Evolutionary conservation across 2,797 vertebrate species (phyloP).

Genomic region (Crocidura indochinensis): DNA sequence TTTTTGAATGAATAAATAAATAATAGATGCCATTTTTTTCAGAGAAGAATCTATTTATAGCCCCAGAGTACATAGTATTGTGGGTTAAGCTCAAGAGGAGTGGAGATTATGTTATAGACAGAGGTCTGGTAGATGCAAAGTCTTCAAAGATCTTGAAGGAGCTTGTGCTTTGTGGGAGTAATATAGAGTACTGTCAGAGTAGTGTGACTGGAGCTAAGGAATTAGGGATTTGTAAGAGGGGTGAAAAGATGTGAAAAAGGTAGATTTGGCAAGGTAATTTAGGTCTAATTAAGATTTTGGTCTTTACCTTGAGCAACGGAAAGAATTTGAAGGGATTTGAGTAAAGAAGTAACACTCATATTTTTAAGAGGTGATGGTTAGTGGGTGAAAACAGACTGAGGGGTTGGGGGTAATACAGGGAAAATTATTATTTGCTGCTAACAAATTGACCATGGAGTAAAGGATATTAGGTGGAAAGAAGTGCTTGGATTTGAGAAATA

Average conservation of each 20-base stretch:
- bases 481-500: background rate
- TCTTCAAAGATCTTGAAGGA: background rate
- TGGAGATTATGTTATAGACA: background rate
- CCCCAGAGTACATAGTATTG: background rate
- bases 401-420: background rate
- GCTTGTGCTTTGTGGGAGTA: background rate
- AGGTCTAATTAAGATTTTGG: background rate
- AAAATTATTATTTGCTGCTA: constrained; percentile 22
- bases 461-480: background rate
- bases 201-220: background rate
- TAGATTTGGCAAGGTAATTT: background rate
- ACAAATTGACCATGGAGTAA: background rate
- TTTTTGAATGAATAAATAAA: constrained; percentile 33
- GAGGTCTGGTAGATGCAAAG: background rate
- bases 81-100: background rate
- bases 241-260: background rate
- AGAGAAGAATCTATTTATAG: background rate
- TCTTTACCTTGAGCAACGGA: constrained; percentile 6
- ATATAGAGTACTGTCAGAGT: background rate
- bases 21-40: background rate
- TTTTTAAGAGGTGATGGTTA: background rate
- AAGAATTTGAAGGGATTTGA: constrained; percentile 29
- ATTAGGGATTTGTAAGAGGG: background rate
- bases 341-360: background rate
- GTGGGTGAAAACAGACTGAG: constrained; percentile 3